Conservation (phyloP, 2,113 vertebrate genomes). For the Mesitornis unicolor region DNA sequence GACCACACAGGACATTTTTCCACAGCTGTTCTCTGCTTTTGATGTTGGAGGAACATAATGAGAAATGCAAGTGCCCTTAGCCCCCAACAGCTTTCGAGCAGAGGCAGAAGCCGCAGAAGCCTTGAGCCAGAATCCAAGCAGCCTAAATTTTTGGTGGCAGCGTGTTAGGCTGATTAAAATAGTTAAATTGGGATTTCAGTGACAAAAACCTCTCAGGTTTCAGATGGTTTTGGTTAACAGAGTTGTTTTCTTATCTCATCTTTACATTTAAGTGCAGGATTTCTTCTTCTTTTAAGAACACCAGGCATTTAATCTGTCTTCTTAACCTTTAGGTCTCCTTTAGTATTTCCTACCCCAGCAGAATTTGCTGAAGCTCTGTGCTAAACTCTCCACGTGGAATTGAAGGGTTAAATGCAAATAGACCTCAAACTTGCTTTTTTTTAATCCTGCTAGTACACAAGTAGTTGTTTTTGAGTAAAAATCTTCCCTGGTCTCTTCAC, state of each 20-base stretch:
- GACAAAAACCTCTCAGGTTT: conserved; percentile 39
- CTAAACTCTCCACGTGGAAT: background rate
- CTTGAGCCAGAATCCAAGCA: background rate
- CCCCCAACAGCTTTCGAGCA: background rate
- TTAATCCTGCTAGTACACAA: background rate
- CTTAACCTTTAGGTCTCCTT: background rate
- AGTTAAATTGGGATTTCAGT: background rate
- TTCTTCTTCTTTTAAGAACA: background rate
- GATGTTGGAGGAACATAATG: background rate
- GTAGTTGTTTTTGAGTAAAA: background rate
- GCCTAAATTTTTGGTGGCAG: background rate
- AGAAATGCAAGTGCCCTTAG: background rate
- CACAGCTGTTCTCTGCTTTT: conserved; percentile 7
- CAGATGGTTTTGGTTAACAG: background rate
- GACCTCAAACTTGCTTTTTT: background rate
- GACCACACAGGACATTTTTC: background rate
- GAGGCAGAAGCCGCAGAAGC: background rate
- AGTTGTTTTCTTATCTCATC: background rate
- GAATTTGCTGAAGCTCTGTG: conserved; percentile 12
- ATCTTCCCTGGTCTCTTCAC: background rate
- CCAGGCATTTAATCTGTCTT: background rate
- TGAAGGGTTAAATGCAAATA: background rate
- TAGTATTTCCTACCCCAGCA: background rate
- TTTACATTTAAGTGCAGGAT: background rate
- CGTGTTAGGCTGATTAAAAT: background rate